These are phyloP conservation scores for Alcedo quadribrachys DNA, from an alignment of 2,797 vertebrate genomes.

Conservation along the genomic window DNA sequence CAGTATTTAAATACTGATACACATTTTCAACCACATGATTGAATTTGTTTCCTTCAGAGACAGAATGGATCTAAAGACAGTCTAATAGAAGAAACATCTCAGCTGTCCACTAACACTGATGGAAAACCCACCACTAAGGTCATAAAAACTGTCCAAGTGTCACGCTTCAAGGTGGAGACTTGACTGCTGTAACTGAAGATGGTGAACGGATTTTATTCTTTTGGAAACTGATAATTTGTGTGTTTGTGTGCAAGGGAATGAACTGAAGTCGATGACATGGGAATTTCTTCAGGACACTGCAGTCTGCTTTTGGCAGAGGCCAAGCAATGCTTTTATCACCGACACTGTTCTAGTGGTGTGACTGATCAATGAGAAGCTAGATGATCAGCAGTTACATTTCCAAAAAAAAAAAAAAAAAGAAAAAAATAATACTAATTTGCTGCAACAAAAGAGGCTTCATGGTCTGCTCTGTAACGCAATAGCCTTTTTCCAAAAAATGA, in stretches of 20 bases:
- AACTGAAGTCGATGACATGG: not conserved
- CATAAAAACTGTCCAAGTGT: conserved; percentile 80
- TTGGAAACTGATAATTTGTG: conserved; percentile 52
- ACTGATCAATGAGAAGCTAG: not conserved
- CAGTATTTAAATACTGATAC: not conserved
- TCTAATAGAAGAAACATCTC: conserved; percentile 78
- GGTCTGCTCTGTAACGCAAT: conserved; percentile 15
- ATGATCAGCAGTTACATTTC: conserved; percentile 1
- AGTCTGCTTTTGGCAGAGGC: conserved; percentile 18
- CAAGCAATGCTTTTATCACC: not conserved
- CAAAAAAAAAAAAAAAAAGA: not conserved
- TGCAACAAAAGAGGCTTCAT: conserved; percentile 1
- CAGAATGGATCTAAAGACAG: conserved; percentile 85
- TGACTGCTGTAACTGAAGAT: conserved; percentile 52
- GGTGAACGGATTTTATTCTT: conserved; percentile 9
- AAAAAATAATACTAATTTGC: not conserved
- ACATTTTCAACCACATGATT: not conserved
- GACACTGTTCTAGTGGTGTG: not conserved
- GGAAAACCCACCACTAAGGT: conserved; percentile 79
- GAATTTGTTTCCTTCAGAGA: conserved; percentile 73
- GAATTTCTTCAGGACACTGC: not conserved
- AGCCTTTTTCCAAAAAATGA: conserved; percentile 28
- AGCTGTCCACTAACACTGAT: conserved; percentile 62
- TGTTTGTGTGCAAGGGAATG: not conserved
- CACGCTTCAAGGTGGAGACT: conserved; percentile 77